Conservation (phyloP, 2,888 invertebrate species). For the Prenolepis imparis region DNA sequence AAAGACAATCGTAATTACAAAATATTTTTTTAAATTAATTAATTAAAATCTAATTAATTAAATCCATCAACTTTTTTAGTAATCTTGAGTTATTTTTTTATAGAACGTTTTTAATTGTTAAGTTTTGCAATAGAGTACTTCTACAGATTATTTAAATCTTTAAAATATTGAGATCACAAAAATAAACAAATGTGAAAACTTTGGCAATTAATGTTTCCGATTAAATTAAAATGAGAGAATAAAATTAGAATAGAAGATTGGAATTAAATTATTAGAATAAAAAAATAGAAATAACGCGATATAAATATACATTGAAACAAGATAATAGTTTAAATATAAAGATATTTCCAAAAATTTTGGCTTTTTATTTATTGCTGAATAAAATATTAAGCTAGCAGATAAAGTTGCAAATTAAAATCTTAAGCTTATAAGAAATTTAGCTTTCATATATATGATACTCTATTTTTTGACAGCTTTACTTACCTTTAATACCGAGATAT, state of each 20-base stretch:
- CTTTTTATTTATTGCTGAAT: not conserved
- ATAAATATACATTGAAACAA: not conserved
- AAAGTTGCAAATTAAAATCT: not conserved
- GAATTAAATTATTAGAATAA: not conserved
- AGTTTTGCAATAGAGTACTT: not conserved
- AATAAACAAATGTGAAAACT: not conserved
- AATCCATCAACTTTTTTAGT: not conserved
- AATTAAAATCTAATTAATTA: not conserved
- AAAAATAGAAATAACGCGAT: not conserved
- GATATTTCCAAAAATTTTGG: not conserved
- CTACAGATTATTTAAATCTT: not conserved
- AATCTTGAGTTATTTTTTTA: not conserved
- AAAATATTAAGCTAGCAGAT: not conserved
- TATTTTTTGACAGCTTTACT: conserved; percentile 2
- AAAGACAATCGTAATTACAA: not conserved
- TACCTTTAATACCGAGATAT: conserved; percentile 15
- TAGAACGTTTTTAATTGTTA: not conserved
- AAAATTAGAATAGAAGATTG: not conserved
- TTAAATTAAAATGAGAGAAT: not conserved
- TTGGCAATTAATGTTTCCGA: not conserved
- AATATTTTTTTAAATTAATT: no score
- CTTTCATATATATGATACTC: not conserved
- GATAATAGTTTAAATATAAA: not conserved
- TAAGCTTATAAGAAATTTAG: not conserved
- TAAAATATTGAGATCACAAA: not conserved